Evolutionary conservation across 2,888 invertebrate species (phyloP), one percentile per base, ranked within the genome.

Genomic region (Druceiella hillmani): DNA sequence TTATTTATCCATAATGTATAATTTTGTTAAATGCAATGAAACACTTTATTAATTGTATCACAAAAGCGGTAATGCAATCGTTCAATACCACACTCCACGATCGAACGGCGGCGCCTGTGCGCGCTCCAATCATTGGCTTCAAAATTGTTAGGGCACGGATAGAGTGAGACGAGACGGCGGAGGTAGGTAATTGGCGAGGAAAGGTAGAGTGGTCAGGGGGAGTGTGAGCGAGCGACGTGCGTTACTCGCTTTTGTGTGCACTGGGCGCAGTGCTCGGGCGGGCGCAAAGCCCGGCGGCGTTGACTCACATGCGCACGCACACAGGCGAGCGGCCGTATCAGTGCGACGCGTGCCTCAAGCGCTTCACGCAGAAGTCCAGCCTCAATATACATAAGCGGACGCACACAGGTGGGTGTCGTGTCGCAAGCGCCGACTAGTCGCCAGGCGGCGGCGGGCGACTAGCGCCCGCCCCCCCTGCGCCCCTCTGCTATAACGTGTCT

Each of bases 301-400:
- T 64, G 64, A 62, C 61, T 57, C 69, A 71, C 68, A 62, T 65
- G 66, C 68, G 72, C 64, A 65, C 66, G 66, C 68, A 66, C 59
- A 67, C 69, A 70, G 70, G 83, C 55, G 83, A 73, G 66, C 71
- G 72, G 65, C 73, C 73, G 54, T 74, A 73, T 66, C 70, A 83
- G 66, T 86, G 85, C 69, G 81, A 81, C 64, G 73, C 78, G 54
- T 85, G 85, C 64, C 74, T 80, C 57, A 85, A 85, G 69, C 75
- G 83, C 61, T 86, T 86, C 69, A 84, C 84, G 54, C 85, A 86
- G 70, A 84, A 85, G 68, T 84, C 83, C 61, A 84, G 84, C 64
- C 73, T 86, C 58, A 85, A 84, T 69, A 84, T 84, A 55, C 86
- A 86, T 70, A 83, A 81, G 67, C 71, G 85, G 58, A 82, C 83